Base-by-base conservation (phyloP, 1,140 invertebrate species). In the Brachionus asplanchnoidis region DNA sequence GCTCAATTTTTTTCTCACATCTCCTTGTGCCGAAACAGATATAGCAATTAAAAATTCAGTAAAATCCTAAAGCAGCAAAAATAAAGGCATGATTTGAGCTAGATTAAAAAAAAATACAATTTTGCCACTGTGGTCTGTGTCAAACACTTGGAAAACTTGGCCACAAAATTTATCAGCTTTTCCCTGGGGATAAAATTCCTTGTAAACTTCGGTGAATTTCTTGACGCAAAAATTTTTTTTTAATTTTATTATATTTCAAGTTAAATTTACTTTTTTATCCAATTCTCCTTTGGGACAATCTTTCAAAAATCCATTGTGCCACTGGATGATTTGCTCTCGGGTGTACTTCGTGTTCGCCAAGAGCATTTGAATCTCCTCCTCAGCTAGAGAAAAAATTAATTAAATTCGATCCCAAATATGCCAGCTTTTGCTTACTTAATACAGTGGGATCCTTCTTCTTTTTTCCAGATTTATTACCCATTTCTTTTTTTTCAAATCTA, bases 101-200 rank as follows among this genome's bases (percentile, higher is more conserved):
- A 14, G 17, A 17, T 78, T 44, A 65, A 40, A 40, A 42, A n/a
- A 42, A 42, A 20, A 20, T 73, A 73, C 68, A 40, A 84, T 85
- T 66, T 78, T 78, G 2, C 84, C 84, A 79, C 20, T 28, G 1
- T 20, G 46, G 36, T 85, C 73, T 0, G 84, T 60, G 32, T 85
- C 84, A 53, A 85, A 85, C 14, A 73, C 68, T 78, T 68, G 50
- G 9, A 85, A 85, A 26, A 85, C 84, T 65, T 85, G 84, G n/a
- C n/a, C 44, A 85, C 50, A 78, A 40, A 85, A 85, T 68, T 85
- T 85, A 32, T 85, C 84, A 36, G 73, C 75, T 84, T 84, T 84
- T 56, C 75, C 73, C 23, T 44, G 40, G 3, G 73, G 73, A 65
- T 79, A 85, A 46, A 42, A 85, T 80, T 70, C 56, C 36, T 80